Percentiles rank a stretch among this genome's conserved stretches.
These are phyloP conservation scores for Hiodon alosoides DNA, from an alignment of 2,113 vertebrate genomes.

Conservation along the genomic window DNA sequence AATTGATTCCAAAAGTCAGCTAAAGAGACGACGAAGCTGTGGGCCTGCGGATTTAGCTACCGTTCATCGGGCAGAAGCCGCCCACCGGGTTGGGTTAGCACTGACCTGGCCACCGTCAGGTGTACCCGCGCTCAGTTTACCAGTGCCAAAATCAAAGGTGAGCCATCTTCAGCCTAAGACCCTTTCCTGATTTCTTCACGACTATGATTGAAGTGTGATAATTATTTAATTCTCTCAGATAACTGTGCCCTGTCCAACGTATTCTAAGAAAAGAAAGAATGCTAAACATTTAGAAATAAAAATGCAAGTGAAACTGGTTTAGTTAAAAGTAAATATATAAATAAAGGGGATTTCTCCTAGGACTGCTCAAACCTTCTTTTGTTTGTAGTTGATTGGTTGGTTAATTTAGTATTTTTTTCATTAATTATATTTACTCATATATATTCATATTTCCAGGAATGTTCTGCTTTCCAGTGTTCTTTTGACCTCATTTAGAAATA, in stretches of 20 bases:
- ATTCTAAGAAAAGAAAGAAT: not conserved
- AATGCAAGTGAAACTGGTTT: conserved; percentile 53
- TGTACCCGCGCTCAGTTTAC: no score
- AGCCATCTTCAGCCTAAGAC: no score
- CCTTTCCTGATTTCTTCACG: conserved; percentile 27
- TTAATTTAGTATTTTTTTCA: conserved; percentile 28
- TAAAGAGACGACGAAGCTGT: no score
- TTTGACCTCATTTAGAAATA: conserved; percentile 67
- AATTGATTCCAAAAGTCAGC: no score
- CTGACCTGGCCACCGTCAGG: conserved; percentile 31
- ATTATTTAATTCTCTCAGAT: conserved; percentile 49
- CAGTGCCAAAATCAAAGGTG: no score
- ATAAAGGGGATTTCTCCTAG: conserved; percentile 47
- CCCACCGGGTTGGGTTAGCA: conserved; percentile 11
- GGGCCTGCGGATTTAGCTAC: no score
- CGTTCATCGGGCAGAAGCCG: no score
- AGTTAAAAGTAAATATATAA: conserved; percentile 56
- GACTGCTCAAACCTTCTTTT: conserved; percentile 50
- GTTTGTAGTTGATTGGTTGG: conserved; percentile 43
- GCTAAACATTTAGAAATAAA: conserved; percentile 26
- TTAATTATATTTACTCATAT: conserved; percentile 36
- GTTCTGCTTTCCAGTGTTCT: conserved; percentile 56
- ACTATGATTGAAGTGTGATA: conserved; percentile 45
- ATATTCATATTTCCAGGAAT: conserved; percentile 45
- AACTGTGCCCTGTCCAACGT: conserved; percentile 50